Base-by-base conservation (phyloP, 2,113 vertebrate genomes). In the Nannobrachium achirus region DNA sequence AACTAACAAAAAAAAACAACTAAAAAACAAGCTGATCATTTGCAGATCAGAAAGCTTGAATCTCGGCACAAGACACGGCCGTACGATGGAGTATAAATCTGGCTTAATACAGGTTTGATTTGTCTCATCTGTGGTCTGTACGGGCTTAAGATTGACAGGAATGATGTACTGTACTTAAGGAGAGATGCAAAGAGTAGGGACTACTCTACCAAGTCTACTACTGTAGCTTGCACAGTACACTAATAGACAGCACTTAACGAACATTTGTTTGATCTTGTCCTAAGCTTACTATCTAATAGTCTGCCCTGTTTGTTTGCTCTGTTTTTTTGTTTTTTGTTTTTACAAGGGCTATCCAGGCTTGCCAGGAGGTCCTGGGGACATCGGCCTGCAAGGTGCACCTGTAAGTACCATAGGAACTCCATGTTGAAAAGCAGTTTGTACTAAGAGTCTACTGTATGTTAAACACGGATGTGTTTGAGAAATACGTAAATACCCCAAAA, bases 281-380 rank as follows among this genome's bases (percentile, higher is more conserved):
- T 56, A 33, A 33, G 3, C 25, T 0, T 33, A 33, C 25, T 33
- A 2, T 55, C n/a, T 46, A 10, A 19, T 16, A 46, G 15, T 69
- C 13, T 46, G n/a, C 76, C 33, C 20, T 65, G 7, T 79, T 51
- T 56, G 5, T 65, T 4, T 13, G 63, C 66, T 84, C 45, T 87
- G 7, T 79, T 91, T 85, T 33, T 33, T 33, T 33, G 25, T 33
- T 33, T 33, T 33, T 33, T 33, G 25, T 33, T 71, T 73, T 39
- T 83, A 73, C 50, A 75, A 99, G 97, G 98, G 98, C 9, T 99
- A 99, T 84, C 83, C 93, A 74, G 98, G 98, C 72, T 77, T 92
- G 78, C 90, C 96, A 72, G 98, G 98, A 44, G 25, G 86, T 85
- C 90, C 94, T 63, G 98, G 98, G 38, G 89, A 93, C 59, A n/a